A percentile compares a stretch with the other conserved stretches of the same genome.
Conservation (phyloP, 2,113 vertebrate genomes). For the Phalacrocorax aristotelis region DNA sequence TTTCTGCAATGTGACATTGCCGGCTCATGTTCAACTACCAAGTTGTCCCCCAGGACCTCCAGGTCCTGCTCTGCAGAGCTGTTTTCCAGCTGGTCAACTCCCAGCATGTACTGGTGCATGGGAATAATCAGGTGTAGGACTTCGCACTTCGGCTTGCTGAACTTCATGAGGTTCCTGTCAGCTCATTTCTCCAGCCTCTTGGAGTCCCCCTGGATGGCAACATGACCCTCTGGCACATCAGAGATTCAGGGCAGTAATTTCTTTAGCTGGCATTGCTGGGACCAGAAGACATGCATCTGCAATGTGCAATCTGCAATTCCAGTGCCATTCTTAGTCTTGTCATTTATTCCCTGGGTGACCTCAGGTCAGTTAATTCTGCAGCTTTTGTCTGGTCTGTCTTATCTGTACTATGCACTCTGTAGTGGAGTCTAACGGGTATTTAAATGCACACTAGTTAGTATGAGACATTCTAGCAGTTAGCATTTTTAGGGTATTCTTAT, state of each 20-base stretch:
- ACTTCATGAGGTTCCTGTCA: neutral
- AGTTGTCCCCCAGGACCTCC: neutral
- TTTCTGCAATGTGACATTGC: neutral
- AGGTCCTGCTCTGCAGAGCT: neutral
- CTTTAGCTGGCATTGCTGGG: neutral
- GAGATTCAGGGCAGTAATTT: neutral
- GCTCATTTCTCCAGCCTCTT: neutral
- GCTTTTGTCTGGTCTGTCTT: neutral
- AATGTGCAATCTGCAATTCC: neutral
- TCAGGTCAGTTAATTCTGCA: neutral
- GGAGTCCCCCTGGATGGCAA: neutral
- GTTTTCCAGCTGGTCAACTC: neutral
- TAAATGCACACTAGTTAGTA: neutral
- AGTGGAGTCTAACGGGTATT: neutral
- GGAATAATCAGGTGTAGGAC: neutral
- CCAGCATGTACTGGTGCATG: neutral
- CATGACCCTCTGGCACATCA: neutral
- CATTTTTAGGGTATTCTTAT: neutral
- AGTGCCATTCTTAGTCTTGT: neutral
- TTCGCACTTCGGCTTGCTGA: neutral
- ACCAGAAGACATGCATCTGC: neutral
- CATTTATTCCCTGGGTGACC: neutral
- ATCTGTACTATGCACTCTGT: neutral
- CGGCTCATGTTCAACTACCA: neutral
- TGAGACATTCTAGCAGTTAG: neutral